These are phyloP conservation scores for Trinorchestia longiramus DNA, from an alignment of 1,140 invertebrate genomes.

Conservation along the genomic window DNA sequence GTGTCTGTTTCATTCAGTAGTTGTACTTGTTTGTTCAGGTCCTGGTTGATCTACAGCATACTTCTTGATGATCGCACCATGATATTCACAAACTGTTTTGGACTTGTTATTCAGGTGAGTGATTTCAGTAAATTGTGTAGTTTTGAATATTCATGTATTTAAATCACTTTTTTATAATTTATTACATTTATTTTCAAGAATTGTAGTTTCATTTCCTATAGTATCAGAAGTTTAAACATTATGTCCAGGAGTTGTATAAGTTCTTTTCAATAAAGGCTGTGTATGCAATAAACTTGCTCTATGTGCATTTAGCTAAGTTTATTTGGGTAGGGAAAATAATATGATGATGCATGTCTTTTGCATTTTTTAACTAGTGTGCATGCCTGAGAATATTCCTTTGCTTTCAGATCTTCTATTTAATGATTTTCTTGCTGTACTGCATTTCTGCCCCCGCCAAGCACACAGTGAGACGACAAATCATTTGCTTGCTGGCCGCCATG, in stretches of 20 bases:
- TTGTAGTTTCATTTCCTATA: no score
- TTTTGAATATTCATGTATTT: not conserved
- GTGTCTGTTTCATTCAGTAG: not conserved
- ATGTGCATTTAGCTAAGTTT: not conserved
- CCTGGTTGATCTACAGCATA: constrained; percentile 25
- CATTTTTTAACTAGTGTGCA: not conserved
- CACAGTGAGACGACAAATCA: not conserved
- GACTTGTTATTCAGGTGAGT: not conserved
- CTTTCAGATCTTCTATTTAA: not conserved
- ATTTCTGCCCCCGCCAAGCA: not conserved
- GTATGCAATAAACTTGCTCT: not conserved
- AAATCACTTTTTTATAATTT: no score
- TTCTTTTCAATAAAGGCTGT: no score
- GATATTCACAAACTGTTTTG: constrained; percentile 27
- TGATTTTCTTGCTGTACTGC: constrained; percentile 37
- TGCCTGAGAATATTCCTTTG: not conserved
- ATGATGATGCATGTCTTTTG: not conserved
- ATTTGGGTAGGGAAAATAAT: not conserved
- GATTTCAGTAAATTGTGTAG: not conserved
- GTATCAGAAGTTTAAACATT: no score
- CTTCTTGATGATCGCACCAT: not conserved
- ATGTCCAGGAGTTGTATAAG: no score
- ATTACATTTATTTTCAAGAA: no score
- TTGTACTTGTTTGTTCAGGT: not conserved
- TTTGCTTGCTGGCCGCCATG: not conserved